Conservation (phyloP, 2,888 invertebrate species). For the Criorhina ranunculi region DNA sequence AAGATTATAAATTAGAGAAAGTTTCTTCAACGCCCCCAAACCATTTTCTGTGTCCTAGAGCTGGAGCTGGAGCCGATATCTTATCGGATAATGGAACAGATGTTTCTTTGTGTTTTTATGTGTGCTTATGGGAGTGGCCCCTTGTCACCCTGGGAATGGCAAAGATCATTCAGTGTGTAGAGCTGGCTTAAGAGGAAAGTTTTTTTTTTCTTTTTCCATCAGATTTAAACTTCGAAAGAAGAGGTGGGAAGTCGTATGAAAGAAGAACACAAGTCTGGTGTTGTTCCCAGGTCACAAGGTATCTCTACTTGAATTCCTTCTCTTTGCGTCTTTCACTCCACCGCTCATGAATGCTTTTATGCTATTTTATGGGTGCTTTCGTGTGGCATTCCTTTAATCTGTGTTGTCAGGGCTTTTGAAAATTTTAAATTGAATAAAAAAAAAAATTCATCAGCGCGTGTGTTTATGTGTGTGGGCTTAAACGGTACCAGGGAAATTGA, state of each 20-base stretch:
- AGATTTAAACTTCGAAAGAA: slow-evolving; percentile 45
- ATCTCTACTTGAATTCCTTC: slow-evolving; percentile 27
- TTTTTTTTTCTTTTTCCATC: slow-evolving; percentile 44
- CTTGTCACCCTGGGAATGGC: slow-evolving; percentile 29
- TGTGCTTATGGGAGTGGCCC: background rate
- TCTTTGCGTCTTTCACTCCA: background rate
- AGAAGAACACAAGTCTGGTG: slow-evolving; percentile 29
- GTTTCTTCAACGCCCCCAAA: slow-evolving; percentile 23
- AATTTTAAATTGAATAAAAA: slow-evolving; percentile 69
- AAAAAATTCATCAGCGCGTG: slow-evolving; percentile 38
- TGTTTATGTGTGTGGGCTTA: slow-evolving; percentile 10
- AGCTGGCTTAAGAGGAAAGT: slow-evolving; percentile 27
- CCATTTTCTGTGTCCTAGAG: slow-evolving; percentile 21
- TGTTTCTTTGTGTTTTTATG: slow-evolving; percentile 40
- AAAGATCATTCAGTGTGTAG: slow-evolving; percentile 37
- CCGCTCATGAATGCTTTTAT: slow-evolving; percentile 45
- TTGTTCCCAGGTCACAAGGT: slow-evolving; percentile 1
- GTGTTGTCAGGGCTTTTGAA: slow-evolving; percentile 63
- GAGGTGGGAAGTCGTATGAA: slow-evolving; percentile 27
- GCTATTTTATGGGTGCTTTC: slow-evolving; percentile 52
- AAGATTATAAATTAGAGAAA: slow-evolving; percentile 63
- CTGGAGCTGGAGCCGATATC: slow-evolving; percentile 19
- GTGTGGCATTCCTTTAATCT: slow-evolving; percentile 66
- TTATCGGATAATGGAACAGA: slow-evolving; percentile 49
- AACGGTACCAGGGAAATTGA: slow-evolving; percentile 23